These are phyloP conservation scores for Drosophila jambulina DNA, from an alignment of 1,140 invertebrate genomes.

Conservation along the genomic window DNA sequence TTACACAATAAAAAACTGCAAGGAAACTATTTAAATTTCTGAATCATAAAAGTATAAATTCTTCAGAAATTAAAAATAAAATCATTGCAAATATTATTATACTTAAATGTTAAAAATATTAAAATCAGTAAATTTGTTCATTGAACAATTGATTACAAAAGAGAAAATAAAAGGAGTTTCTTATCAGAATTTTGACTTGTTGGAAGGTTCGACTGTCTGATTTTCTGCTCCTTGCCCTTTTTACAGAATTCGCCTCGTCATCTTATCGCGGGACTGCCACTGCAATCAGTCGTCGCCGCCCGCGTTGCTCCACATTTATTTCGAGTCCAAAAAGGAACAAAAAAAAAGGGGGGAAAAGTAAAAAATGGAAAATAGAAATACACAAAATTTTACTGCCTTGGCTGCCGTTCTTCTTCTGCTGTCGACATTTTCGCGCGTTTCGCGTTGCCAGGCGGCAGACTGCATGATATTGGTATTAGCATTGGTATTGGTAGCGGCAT, in stretches of 20 bases:
- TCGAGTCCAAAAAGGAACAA: constrained; percentile 10
- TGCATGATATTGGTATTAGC: constrained; percentile 31
- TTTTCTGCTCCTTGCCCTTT: constrained; percentile 25
- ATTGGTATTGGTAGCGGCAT: constrained; percentile 12
- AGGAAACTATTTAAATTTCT: too few species aligned
- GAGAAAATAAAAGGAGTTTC: not conserved
- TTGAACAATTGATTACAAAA: not conserved
- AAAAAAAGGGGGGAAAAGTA: constrained; percentile 8
- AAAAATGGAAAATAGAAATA: constrained; percentile 6
- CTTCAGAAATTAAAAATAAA: too few species aligned
- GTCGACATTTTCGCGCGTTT: constrained; percentile 60
- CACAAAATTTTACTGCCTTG: constrained; percentile 23
- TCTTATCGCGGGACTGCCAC: constrained; percentile 64
- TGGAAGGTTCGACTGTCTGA: constrained; percentile 13
- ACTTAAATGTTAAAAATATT: not conserved
- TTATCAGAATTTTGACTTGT: not conserved
- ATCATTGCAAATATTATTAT: too few species aligned
- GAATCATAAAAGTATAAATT: too few species aligned
- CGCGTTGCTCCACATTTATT: constrained; percentile 51
- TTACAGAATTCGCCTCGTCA: constrained; percentile 57
- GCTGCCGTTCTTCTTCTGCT: constrained; percentile 36
- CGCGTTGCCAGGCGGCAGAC: constrained; percentile 65
- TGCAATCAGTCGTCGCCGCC: constrained; percentile 60
- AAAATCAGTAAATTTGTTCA: not conserved
- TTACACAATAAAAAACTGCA: too few species aligned